These are phyloP conservation scores for Leucoraja erinaceus DNA, from an alignment of 2,113 vertebrate species.

Conservation along the genomic window DNA sequence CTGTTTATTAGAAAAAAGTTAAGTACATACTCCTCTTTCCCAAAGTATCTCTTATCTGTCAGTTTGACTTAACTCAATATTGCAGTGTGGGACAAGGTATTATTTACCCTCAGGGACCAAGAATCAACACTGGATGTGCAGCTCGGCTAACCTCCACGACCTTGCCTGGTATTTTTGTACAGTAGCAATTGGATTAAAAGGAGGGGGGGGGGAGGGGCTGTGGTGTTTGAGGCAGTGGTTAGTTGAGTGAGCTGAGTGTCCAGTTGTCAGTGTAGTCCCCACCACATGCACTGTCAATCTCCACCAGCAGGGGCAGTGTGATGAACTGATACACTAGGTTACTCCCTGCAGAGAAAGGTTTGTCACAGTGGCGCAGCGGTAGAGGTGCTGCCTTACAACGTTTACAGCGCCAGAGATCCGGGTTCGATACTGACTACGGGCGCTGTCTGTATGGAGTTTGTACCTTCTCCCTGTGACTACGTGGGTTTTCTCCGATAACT, in stretches of 20 bases:
- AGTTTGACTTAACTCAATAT: constrained; percentile 49
- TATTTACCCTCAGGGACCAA: constrained; percentile 54
- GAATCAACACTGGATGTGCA: constrained; percentile 41
- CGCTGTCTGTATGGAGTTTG: no score
- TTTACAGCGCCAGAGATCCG: no score
- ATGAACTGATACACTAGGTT: background rate
- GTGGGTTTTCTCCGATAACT: no score
- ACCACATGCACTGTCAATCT: no score
- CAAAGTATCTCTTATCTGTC: constrained; percentile 55
- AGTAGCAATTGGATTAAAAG: background rate
- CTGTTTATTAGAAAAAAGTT: constrained; percentile 69
- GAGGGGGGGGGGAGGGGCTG: no score
- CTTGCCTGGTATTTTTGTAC: background rate
- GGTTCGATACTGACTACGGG: no score
- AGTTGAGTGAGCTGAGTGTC: background rate
- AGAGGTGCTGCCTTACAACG: no score
- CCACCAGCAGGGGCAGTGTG: background rate
- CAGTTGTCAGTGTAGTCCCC: background rate
- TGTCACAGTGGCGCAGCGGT: no score
- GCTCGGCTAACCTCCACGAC: constrained; percentile 27
- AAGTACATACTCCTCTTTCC: constrained; percentile 61
- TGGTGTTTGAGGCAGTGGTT: background rate
- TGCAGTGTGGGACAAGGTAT: constrained; percentile 45
- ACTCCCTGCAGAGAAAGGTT: background rate
- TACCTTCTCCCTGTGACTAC: no score